Evolutionary conservation across 2,113 vertebrate genomes (phyloP), one percentile per base, ranked within the genome.

Genomic region (Onychostruthus taczanowskii): DNA sequence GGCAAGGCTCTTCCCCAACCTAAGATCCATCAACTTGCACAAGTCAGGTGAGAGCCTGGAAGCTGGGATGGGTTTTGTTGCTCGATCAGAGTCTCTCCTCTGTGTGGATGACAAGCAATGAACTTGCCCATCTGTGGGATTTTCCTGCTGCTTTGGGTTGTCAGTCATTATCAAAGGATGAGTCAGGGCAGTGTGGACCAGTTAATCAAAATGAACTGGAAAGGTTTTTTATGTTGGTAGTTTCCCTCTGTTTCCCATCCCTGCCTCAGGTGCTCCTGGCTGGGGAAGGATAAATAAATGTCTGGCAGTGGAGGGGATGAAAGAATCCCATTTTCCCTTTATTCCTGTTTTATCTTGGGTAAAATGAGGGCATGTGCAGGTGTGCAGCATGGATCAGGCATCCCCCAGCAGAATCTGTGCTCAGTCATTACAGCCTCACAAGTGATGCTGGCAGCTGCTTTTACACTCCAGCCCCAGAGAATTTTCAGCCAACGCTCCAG

Each of bases 21-120:
- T 99, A 68, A 97, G 98, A 49, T 98, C 98, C 97, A 99, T 99
- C 98, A 99, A 99, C 97, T 98, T 99, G 95, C 99, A 99, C 97
- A 99, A 99, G 97, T 99, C 99, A 98, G 99, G 99, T 99, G 96
- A 96, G 92, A 78, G n/a, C 52, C 63, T 56, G 83, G 83, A 50
- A 63, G 87, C 28, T 35, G 41, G 35, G 3, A 3, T 13, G 52
- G 27, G 50, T 37, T 80, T 72, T 76, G n/a, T 67, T 5, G 1
- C 14, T 21, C 18, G 39, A 23, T 59, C 4, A 5, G 63, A 39
- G 64, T 13, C 46, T 90, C 49, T 84, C 16, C 59, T 94, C 35
- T n/a, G n/a, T 31, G 9, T 0, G 59, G n/a, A 23, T 56, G 70
- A 31, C 17, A 55, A 69, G 41, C n/a, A 77, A 0, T 67, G 46